A percentile compares a stretch with the other conserved stretches of the same genome.
phyloP scores from a whole-genome alignment of 2,888 invertebrate genomes.

The Andrena hattorfiana region DNA sequence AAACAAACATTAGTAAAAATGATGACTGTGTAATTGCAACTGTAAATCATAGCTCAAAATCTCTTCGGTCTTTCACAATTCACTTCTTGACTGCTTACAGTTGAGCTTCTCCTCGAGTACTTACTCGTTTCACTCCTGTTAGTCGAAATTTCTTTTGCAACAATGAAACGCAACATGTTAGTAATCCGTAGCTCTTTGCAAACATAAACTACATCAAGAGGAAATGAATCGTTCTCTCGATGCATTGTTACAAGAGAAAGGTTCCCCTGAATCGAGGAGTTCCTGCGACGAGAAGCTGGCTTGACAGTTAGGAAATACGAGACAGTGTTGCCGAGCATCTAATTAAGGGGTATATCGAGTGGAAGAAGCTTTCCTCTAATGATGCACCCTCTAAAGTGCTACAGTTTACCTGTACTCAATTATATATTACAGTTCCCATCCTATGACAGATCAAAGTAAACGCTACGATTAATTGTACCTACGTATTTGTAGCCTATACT shows the following conservation, averaged over 20 bases:
- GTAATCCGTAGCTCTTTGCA: conserved; percentile 5
- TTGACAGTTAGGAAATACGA: neutral
- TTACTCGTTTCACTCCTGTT: no score
- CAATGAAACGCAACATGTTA: neutral
- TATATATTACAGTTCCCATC: conserved; percentile 4
- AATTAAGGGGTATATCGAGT: neutral
- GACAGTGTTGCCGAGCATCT: neutral
- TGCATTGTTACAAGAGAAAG: neutral
- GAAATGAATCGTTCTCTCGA: conserved; percentile 12
- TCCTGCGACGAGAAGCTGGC: conserved; percentile 6
- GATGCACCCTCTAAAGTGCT: neutral
- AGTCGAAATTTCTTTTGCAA: no score
- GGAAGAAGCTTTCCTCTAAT: conserved; percentile 6
- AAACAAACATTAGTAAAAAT: no score
- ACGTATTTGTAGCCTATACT: neutral
- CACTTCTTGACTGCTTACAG: no score
- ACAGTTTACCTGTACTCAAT: neutral
- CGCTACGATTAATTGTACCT: neutral
- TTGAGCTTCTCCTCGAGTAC: no score
- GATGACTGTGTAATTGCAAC: no score
- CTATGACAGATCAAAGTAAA: conserved; percentile 22
- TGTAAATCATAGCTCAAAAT: no score
- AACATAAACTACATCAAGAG: neutral
- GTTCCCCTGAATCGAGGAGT: neutral
- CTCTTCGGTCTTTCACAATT: no score